Evolutionary conservation across 2,113 vertebrate genomes (phyloP).

Genomic region (Phasianus colchicus): DNA sequence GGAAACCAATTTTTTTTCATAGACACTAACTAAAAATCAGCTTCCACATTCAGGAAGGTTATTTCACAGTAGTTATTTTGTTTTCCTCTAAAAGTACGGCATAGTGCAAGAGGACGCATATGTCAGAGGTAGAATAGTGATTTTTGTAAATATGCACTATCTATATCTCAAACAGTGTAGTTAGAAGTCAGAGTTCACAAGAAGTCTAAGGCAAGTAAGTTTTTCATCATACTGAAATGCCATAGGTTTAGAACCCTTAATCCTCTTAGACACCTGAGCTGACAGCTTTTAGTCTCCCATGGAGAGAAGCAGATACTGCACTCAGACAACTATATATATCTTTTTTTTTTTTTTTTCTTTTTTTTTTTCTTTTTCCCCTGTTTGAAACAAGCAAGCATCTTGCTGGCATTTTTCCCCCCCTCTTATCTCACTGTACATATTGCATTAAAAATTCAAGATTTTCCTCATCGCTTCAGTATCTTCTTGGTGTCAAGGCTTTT

Average conservation of each 20-base stretch:
- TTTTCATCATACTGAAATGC: not conserved
- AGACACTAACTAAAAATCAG: rapidly evolving
- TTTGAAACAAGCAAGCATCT: not conserved
- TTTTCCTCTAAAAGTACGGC: not conserved
- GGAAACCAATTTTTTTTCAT: not conserved
- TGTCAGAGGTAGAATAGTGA: not conserved
- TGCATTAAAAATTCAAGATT: not conserved
- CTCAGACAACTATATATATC: not conserved
- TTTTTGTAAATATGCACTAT: not conserved
- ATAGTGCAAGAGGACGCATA: not conserved
- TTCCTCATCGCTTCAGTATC: not conserved
- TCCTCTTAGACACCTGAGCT: not conserved
- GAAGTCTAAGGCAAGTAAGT: not conserved
- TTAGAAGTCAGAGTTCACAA: not conserved
- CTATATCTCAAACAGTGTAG: not conserved
- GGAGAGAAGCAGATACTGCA: not conserved
- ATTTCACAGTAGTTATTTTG: not conserved
- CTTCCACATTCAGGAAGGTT: not conserved
- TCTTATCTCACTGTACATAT: not conserved
- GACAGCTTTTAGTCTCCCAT: not conserved
- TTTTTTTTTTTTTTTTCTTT: not conserved
- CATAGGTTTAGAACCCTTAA: not conserved
- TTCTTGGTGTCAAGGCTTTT: not conserved
- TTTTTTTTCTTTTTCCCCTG: not conserved
- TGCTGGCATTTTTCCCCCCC: not conserved